A percentile compares a stretch with the other conserved stretches of the same genome.
These are phyloP conservation scores for Taenioides sp. DNA, from an alignment of 2,797 vertebrate species.

Conservation along the genomic window DNA sequence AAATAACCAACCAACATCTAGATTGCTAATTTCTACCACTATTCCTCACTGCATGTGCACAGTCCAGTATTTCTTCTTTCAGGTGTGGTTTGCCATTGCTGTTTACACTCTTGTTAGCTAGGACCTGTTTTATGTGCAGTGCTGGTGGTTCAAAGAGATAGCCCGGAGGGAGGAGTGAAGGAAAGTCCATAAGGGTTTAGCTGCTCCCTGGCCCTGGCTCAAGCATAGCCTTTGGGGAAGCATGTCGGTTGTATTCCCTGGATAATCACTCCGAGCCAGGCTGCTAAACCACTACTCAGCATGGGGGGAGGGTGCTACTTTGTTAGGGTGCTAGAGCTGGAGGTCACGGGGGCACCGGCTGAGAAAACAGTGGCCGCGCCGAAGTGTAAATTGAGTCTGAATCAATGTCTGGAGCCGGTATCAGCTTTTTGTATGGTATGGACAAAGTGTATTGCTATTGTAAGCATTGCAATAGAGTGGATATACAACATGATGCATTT, in stretches of 20 bases:
- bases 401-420: constrained; percentile 1
- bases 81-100: constrained; percentile 4
- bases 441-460: not conserved
- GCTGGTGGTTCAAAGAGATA: constrained; percentile 45
- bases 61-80: not conserved
- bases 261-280: constrained; percentile 61
- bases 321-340: constrained; percentile 35
- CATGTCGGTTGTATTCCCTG: constrained; percentile 61
- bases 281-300: constrained; percentile 48
- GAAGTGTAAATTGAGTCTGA: constrained; percentile 6
- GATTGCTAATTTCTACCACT: constrained; percentile 13
- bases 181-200: constrained; percentile 35
- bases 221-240: constrained; percentile 46
- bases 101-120: constrained; percentile 42
- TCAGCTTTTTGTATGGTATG: not conserved
- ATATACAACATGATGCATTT: constrained; percentile 9
- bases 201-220: constrained; percentile 32
- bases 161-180: constrained; percentile 35
- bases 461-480: not conserved
- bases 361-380: constrained; percentile 26
- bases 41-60: constrained; percentile 38
- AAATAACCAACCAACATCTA: not conserved
- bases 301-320: constrained; percentile 26
- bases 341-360: constrained; percentile 54
- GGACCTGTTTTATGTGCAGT: constrained; percentile 22